These are phyloP conservation scores for Platycnemis pennipes DNA, from an alignment of 2,888 invertebrate species.

Conservation along the genomic window DNA sequence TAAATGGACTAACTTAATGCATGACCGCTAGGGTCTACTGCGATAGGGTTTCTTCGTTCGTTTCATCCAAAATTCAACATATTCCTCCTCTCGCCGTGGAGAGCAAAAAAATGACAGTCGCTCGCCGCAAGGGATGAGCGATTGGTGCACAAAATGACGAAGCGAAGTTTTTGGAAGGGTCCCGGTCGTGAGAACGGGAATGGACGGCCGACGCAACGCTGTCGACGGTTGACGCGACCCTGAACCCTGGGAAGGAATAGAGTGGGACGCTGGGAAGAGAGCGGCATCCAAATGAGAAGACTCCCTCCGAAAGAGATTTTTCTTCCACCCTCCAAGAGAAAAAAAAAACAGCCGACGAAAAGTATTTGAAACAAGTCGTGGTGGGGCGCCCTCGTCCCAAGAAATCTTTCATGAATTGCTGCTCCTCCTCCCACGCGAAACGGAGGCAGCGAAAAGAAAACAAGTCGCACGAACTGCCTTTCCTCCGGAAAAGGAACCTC, in stretches of 20 bases:
- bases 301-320: background rate
- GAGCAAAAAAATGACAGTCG: too few species aligned
- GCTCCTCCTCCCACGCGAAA: background rate
- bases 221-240: background rate
- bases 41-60: too few species aligned
- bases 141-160: background rate
- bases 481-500: too few species aligned
- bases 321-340: background rate
- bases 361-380: background rate
- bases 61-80: too few species aligned
- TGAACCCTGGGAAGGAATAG: background rate
- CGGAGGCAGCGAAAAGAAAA: background rate
- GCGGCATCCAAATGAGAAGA: background rate
- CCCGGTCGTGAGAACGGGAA: background rate
- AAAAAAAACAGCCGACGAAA: background rate
- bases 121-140: too few species aligned
- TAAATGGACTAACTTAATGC: too few species aligned
- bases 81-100: too few species aligned
- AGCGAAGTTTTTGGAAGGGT: background rate
- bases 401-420: background rate
- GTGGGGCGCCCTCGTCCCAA: background rate
- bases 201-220: background rate
- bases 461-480: too few species aligned
- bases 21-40: too few species aligned
- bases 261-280: background rate